Evolutionary conservation across 2,113 vertebrate genomes (phyloP).

Genomic region (Poicephalus meyeri): DNA sequence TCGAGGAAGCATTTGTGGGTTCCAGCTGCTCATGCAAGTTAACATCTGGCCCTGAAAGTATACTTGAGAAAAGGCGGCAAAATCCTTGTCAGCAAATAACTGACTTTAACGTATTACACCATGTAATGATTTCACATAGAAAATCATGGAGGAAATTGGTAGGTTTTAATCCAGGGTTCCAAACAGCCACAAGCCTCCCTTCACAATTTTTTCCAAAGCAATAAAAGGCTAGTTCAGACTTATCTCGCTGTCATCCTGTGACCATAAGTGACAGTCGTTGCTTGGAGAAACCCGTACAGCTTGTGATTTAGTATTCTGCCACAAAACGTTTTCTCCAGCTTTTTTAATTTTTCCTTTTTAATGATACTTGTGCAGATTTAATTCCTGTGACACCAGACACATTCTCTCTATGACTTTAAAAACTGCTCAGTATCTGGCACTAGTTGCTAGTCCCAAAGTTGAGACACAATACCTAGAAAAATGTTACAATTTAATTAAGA

Average conservation of each 20-base stretch:
- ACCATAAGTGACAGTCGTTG: neutral
- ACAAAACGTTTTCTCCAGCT: neutral
- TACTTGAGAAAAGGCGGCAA: neutral
- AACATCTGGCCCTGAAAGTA: neutral
- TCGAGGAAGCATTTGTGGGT: neutral
- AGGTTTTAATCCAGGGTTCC: neutral
- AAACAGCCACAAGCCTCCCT: neutral
- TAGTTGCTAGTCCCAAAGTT: slow-evolving; percentile 1
- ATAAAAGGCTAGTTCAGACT: neutral
- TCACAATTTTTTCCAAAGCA: neutral
- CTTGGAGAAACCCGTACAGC: neutral
- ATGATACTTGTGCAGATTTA: neutral
- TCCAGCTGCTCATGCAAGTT: neutral
- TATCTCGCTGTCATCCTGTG: neutral
- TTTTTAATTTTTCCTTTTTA: neutral
- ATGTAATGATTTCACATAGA: neutral
- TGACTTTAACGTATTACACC: neutral
- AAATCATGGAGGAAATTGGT: neutral
- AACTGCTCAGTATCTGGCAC: neutral
- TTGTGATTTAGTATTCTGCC: neutral
- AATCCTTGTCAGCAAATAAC: neutral
- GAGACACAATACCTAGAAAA: slow-evolving; percentile 55
- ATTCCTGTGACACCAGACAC: neutral
- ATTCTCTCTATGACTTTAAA: neutral
- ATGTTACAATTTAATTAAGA: slow-evolving; percentile 71